A percentile compares a stretch with the other conserved stretches of the same genome.
These are phyloP conservation scores for Eucriotettix oculatus DNA, from an alignment of 2,888 invertebrate genomes.

Conservation along the genomic window DNA sequence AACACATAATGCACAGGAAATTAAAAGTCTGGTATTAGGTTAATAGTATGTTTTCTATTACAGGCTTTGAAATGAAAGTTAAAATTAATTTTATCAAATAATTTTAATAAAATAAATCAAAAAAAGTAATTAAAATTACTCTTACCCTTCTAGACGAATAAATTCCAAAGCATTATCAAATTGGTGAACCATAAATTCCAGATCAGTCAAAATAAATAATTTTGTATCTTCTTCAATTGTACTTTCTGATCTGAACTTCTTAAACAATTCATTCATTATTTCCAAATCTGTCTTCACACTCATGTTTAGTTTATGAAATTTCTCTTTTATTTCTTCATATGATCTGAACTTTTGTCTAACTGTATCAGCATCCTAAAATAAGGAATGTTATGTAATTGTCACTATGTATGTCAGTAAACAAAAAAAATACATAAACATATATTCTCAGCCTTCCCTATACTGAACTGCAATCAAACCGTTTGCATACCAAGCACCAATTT, in stretches of 20 bases:
- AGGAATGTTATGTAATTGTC: no score
- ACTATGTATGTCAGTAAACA: no score
- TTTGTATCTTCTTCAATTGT: constrained; percentile 20
- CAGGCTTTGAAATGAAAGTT: no score
- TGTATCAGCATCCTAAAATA: constrained; percentile 23
- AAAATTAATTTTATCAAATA: no score
- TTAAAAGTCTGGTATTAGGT: no score
- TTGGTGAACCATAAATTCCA: constrained; percentile 61
- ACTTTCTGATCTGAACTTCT: constrained; percentile 25
- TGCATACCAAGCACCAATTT: no score
- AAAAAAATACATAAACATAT: no score
- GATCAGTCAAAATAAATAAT: constrained; percentile 37
- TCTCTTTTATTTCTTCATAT: constrained; percentile 47
- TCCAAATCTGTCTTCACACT: constrained; percentile 50
- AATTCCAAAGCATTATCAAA: constrained; percentile 59
- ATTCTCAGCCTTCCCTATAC: no score
- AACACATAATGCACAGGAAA: no score
- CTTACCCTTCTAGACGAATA: constrained; percentile 40
- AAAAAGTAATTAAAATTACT: not conserved
- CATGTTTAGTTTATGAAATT: constrained; percentile 41
- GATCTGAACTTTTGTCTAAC: constrained; percentile 33
- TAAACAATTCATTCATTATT: constrained; percentile 37
- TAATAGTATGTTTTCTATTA: no score
- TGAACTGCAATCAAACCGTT: no score
- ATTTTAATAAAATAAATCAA: not conserved